Conservation (phyloP, 2,888 invertebrate genomes). For the Lottia gigantea region DNA sequence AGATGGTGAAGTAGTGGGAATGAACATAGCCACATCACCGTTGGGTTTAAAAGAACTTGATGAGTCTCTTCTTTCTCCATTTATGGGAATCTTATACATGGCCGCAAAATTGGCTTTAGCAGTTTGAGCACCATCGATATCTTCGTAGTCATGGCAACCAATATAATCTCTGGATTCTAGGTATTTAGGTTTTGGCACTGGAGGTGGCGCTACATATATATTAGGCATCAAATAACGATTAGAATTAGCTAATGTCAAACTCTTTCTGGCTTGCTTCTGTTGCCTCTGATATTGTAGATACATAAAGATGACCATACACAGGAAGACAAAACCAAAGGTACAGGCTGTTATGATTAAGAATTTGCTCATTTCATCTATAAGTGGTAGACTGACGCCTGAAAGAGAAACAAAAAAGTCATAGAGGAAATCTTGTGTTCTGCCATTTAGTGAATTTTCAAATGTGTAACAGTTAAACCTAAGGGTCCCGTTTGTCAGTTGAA, state of each 20-base stretch:
- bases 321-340: conserved; percentile 56
- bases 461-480: no score
- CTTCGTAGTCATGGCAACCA: conserved; percentile 54
- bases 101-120: conserved; percentile 35
- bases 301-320: conserved; percentile 55
- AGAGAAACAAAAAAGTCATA: not conserved
- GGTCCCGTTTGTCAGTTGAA: no score
- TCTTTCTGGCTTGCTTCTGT: conserved; percentile 40
- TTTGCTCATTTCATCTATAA: conserved; percentile 58
- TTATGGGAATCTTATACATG: conserved; percentile 30
- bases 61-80: conserved; percentile 30
- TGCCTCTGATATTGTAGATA: conserved; percentile 55
- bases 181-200: conserved; percentile 42
- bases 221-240: conserved; percentile 49
- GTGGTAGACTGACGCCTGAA: conserved; percentile 49
- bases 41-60: conserved; percentile 35
- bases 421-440: no score
- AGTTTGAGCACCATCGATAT: conserved; percentile 38
- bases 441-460: no score
- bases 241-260: conserved; percentile 36
- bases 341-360: conserved; percentile 58
- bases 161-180: conserved; percentile 42
- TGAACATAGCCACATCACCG: conserved; percentile 30
- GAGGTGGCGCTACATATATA: conserved; percentile 48
- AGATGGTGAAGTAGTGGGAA: conserved; percentile 29